Evolutionary conservation across 2,797 vertebrate genomes (phyloP).

Genomic region (Cyprinodon diabolis): DNA sequence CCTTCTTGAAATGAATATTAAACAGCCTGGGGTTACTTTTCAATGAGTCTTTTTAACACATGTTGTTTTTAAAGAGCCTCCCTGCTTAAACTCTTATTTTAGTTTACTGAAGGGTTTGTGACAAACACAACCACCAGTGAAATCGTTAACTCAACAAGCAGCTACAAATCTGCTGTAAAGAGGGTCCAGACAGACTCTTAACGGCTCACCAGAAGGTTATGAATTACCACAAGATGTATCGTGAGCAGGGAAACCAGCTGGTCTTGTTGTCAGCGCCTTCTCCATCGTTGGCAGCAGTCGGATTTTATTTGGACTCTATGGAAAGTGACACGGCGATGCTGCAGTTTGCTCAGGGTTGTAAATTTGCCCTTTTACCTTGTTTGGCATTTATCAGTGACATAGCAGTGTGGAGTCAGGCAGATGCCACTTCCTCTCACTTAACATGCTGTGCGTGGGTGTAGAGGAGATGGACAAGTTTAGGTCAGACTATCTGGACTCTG

Average conservation of each 20-base stretch:
- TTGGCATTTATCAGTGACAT: conserved; percentile 60
- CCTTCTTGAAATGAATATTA: not conserved
- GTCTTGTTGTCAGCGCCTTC: conserved; percentile 1
- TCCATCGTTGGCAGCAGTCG: conserved; percentile 9
- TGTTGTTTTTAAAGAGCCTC: not conserved
- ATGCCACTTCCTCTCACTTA: conserved; percentile 61
- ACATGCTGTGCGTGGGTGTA: conserved; percentile 46
- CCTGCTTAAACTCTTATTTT: conserved; percentile 20
- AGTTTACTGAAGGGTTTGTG: conserved; percentile 27
- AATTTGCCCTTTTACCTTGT: conserved; percentile 55
- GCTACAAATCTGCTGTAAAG: conserved; percentile 28
- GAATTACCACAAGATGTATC: conserved; percentile 30
- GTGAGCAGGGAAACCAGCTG: conserved; percentile 29
- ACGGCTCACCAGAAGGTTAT: conserved; percentile 26
- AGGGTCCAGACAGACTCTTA: conserved; percentile 38
- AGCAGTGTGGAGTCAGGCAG: conserved; percentile 61
- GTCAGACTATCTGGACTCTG: conserved; percentile 64
- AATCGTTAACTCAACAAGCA: conserved; percentile 29
- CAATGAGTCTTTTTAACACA: not conserved
- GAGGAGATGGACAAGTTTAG: conserved; percentile 33
- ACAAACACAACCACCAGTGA: conserved; percentile 27
- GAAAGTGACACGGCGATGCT: conserved; percentile 31
- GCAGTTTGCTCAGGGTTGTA: conserved; percentile 20
- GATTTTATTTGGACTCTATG: conserved; percentile 32
- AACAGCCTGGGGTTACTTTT: not conserved